Conservation (phyloP, 1,140 invertebrate genomes). For the Papilio machaon region DNA sequence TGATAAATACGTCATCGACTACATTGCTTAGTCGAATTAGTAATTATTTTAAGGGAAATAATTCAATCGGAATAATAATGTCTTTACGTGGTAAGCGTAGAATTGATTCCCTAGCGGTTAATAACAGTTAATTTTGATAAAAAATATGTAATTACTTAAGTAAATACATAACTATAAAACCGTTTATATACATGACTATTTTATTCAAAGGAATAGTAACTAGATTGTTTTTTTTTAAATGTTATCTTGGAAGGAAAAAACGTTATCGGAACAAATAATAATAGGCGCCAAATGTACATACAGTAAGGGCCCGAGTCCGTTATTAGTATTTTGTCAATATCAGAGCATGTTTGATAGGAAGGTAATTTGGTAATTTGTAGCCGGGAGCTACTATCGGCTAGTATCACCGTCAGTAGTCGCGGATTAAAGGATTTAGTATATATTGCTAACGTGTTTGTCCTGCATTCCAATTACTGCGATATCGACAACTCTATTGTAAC, state of each 20-base stretch:
- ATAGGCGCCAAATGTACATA: background rate
- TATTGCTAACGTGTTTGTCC: slow-evolving; percentile 51
- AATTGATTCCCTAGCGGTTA: no score
- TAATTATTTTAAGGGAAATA: background rate
- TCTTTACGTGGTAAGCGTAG: no score
- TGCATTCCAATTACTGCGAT: slow-evolving; percentile 48
- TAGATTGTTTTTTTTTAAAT: no score
- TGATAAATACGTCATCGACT: background rate
- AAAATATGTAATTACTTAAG: no score
- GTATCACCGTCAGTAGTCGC: slow-evolving; percentile 27
- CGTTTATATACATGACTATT: no score
- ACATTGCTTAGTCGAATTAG: background rate
- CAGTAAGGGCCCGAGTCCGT: background rate
- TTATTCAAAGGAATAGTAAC: no score
- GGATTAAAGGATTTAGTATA: slow-evolving; percentile 56
- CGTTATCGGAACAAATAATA: background rate
- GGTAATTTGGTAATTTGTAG: slow-evolving; percentile 28
- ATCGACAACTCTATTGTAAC: slow-evolving; percentile 28
- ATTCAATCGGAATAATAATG: background rate
- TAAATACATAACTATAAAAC: no score
- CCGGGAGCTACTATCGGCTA: background rate
- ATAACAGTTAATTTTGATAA: no score
- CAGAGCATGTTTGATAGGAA: background rate
- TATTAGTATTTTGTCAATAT: background rate
- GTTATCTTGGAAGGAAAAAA: background rate